Percentiles rank a stretch among this genome's conserved stretches.
These are phyloP conservation scores for Eristalis tenax DNA, from an alignment of 2,888 invertebrate species.

Conservation along the genomic window DNA sequence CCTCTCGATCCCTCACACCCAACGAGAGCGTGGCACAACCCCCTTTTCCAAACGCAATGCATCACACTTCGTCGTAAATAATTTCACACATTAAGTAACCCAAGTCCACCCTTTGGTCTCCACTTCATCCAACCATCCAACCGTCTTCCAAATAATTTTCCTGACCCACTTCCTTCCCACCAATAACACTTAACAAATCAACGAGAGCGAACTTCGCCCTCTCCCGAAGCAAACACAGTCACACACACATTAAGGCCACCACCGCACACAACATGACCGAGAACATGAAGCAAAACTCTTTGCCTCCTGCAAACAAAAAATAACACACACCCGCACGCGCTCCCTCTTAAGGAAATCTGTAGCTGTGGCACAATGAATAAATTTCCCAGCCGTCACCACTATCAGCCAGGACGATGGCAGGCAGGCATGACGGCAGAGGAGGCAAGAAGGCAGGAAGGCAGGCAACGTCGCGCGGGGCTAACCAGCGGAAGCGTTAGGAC, in stretches of 20 bases:
- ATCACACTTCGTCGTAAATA: not conserved
- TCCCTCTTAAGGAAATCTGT: constrained; percentile 15
- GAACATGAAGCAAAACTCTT: not conserved
- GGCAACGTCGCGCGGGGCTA: not conserved
- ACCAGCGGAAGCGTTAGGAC: constrained; percentile 29
- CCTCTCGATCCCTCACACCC: not conserved
- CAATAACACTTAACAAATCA: constrained; percentile 68
- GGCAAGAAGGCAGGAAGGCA: not conserved
- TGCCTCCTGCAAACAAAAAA: constrained; percentile 33
- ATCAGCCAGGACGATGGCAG: constrained; percentile 20
- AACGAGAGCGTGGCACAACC: not conserved
- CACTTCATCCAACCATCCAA: constrained; percentile 40
- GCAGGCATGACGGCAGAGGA: not conserved
- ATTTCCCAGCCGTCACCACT: constrained; percentile 57
- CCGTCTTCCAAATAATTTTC: constrained; percentile 44
- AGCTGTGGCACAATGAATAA: constrained; percentile 65
- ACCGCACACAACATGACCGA: constrained; percentile 12
- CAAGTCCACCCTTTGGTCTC: not conserved
- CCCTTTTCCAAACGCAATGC: not conserved
- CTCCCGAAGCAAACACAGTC: too few species aligned
- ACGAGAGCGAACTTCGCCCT: constrained; percentile 26
- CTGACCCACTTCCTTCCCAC: constrained; percentile 67
- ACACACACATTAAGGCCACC: constrained; percentile 34
- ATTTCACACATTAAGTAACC: not conserved
- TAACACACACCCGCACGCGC: constrained; percentile 30